Base-by-base conservation (phyloP, 2,888 invertebrate genomes). In the Trissolcus brochymenae region DNA sequence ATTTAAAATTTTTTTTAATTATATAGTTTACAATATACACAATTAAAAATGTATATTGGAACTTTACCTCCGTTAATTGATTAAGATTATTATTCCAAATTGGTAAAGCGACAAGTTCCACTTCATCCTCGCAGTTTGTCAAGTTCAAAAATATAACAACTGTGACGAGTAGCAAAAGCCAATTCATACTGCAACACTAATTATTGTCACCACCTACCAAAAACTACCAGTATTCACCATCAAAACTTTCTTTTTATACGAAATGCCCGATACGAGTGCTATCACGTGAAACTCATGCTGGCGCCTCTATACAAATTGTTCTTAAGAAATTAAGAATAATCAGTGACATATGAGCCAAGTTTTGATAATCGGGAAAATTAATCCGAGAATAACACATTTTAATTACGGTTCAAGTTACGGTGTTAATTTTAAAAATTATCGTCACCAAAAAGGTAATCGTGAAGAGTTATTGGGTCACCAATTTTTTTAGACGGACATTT, bases 181-280 rank as follows among this genome's bases (percentile, higher is more conserved):
- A 11, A 6, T 55, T n/a, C 55, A 55, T 55, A 35, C 35, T 55
- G 55, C 9, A 35, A 35, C 35, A 35, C 7, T 35, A 35, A 35
- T 35, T 35, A 11, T 35, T n/a, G n/a, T 2, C 35, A 19, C 16
- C 4, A 51, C 4, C 51, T 17, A 9, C 16, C 17, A 19, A 35
- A 35, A 16, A 51, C 51, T 51, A 51, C 16, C 14, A 43, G 14
- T 41, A 66, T 72, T 60, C 59, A 71, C 65, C 21, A 60, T 35
- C 35, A 35, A 35, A 64, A 74, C 57, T 62, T 67, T 76, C 81
- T 78, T 81, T 80, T 80, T 84, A 84, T 80, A 76, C 57, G 21
- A 56, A 56, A 35, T 53, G 43, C 35, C 6, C 16, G 56, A 62
- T 71, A 64, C 55, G 51, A 19, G 21, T 51, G 51, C 17, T 51